phyloP scores from a whole-genome alignment of 2,888 invertebrate genomes.

The Allophyes oxyacanthae region DNA sequence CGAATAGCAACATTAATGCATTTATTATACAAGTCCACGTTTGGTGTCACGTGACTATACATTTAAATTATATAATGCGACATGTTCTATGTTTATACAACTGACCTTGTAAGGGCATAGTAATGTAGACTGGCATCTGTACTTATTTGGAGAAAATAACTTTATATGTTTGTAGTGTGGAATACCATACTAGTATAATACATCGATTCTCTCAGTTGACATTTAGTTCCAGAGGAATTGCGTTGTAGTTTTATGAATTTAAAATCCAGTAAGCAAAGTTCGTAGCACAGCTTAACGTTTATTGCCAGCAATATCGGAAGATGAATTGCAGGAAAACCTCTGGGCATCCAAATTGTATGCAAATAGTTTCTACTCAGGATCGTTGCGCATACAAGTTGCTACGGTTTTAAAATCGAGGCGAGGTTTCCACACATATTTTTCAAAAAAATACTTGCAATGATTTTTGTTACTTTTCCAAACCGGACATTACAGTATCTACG shows the following conservation, averaged over 20 bases:
- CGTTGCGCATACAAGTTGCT: not conserved
- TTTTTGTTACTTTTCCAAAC: no score
- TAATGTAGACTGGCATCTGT: conserved; percentile 25
- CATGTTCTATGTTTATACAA: conserved; percentile 13
- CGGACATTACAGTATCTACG: no score
- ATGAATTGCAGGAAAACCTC: not conserved
- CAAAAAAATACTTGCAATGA: no score
- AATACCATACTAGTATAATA: not conserved
- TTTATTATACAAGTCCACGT: conserved; percentile 52
- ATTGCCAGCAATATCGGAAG: not conserved
- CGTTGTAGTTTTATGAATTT: no score
- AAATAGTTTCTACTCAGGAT: not conserved
- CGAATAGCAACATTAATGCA: conserved; percentile 44
- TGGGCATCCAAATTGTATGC: not conserved
- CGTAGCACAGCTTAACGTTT: not conserved
- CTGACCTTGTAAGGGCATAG: conserved; percentile 3
- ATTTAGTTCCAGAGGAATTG: no score
- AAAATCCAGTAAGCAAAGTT: not conserved
- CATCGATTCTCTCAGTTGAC: not conserved
- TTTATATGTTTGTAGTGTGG: not conserved
- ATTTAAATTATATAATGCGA: conserved; percentile 22
- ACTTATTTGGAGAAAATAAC: conserved; percentile 3
- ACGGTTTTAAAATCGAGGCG: not conserved
- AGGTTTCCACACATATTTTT: no score
- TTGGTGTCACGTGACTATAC: conserved; percentile 33